Evolutionary conservation across 2,888 invertebrate genomes (phyloP), one percentile per base, ranked within the genome.

Genomic region (Drosophila bunnanda): DNA sequence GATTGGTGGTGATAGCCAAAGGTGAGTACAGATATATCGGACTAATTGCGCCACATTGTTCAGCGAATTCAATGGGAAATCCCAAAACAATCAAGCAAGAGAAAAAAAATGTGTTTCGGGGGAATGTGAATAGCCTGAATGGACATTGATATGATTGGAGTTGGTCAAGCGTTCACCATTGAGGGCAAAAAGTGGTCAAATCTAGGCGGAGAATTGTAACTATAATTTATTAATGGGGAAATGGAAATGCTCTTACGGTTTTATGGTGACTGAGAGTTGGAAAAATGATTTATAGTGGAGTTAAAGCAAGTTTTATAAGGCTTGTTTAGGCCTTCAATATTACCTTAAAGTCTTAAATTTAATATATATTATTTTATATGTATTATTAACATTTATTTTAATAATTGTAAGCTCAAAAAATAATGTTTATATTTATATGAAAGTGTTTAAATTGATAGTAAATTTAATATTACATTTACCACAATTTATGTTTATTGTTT

Each of bases 1-100:
- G 69, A 55, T 70, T 68, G 71, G 56, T 44, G 67, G 17, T 17
- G 38, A 9, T 39, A 9, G 17, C 17, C 17, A 39, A 38, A 25
- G 32, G 46, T 34, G 46, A 38, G 25, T 48, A 32, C 59, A 66
- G 68, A 32, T 66, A 34, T 20, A 50, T 17, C 69, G 15, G 22
- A 60, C 84, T 82, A 82, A 82, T 84, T 82, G 82, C 79, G 65
- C 67, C 76, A 76, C 58, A 80, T 78, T 82, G 82, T 77, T 57
- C 78, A 69, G 20, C 67, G 54, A 65, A 70, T 71, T 68, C 73
- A 64, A 80, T 75, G 43, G 72, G 32, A 74, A 82, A 76, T 81
- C 81, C 85, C 83, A 57, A 78, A 81, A 78, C 85, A 85, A 81
- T 79, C 56, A 62, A 20, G 17, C 30, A 53, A 53, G 28, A 75